Percentiles rank a stretch among this genome's conserved stretches.
These are phyloP conservation scores for Gastrophysa polygoni DNA, from an alignment of 2,888 invertebrate species.

Conservation along the genomic window DNA sequence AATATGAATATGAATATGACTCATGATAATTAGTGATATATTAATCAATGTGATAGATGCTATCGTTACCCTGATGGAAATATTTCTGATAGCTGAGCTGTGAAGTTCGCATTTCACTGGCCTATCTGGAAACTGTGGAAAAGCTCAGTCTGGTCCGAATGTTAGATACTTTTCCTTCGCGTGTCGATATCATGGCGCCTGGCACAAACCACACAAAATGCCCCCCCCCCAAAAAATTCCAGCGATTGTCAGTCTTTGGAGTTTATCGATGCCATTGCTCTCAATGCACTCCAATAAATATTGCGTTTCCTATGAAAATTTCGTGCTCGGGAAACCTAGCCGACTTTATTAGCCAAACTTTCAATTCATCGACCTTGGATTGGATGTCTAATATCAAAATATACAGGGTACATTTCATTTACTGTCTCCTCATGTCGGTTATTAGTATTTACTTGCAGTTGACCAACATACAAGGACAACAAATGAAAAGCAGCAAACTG, in stretches of 20 bases:
- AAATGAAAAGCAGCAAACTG: no score
- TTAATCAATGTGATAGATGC: no score
- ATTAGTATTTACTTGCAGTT: no score
- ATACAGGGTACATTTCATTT: no score
- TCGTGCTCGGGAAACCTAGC: neutral
- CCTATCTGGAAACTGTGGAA: neutral
- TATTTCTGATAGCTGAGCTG: no score
- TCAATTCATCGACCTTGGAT: no score
- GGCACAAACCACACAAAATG: conserved; percentile 38
- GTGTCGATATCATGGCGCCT: conserved; percentile 43
- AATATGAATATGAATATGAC: no score
- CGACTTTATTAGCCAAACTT: conserved; percentile 10
- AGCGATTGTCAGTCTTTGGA: conserved; percentile 37
- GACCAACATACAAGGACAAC: no score
- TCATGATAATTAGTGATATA: no score
- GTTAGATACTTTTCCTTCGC: conserved; percentile 31
- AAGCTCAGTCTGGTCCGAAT: conserved; percentile 16
- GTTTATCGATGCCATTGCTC: conserved; percentile 36
- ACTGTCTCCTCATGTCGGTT: no score
- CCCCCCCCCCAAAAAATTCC: conserved; percentile 31
- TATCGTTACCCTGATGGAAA: no score
- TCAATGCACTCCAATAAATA: conserved; percentile 11
- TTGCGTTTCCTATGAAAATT: neutral
- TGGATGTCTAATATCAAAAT: no score
- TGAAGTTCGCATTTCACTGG: neutral